These are phyloP conservation scores for Metalampra italica DNA, from an alignment of 2,888 invertebrate species.

Conservation along the genomic window DNA sequence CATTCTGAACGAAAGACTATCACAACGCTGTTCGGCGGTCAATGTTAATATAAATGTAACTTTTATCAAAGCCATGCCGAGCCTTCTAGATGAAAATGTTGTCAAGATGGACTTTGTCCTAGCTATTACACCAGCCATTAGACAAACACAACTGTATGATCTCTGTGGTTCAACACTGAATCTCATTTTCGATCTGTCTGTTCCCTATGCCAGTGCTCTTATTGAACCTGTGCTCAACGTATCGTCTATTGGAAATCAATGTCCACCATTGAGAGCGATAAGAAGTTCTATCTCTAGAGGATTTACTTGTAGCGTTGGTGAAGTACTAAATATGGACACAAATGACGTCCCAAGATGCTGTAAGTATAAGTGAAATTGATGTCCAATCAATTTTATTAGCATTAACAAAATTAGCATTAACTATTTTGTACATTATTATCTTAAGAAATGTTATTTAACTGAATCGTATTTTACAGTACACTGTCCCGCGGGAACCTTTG, in stretches of 20 bases:
- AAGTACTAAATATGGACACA: slow-evolving; percentile 95
- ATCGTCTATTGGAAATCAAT: slow-evolving; percentile 93
- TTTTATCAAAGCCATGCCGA: slow-evolving; percentile 89
- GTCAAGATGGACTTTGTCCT: slow-evolving; percentile 94
- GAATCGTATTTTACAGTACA: slow-evolving; percentile 82
- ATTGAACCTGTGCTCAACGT: slow-evolving; percentile 94
- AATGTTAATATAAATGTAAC: slow-evolving; percentile 97
- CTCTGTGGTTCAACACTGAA: slow-evolving; percentile 96
- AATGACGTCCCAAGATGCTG: slow-evolving; percentile 94
- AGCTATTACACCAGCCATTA: slow-evolving; percentile 91
- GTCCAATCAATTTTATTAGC: neutral
- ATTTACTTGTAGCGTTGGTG: slow-evolving; percentile 95
- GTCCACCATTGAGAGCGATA: slow-evolving; percentile 93
- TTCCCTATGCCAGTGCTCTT: slow-evolving; percentile 93
- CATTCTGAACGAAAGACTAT: slow-evolving; percentile 88
- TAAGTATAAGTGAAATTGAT: slow-evolving; percentile 77
- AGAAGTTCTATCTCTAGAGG: slow-evolving; percentile 91
- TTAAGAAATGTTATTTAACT: neutral
- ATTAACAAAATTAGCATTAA: neutral
- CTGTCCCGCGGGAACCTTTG: slow-evolving; percentile 97
- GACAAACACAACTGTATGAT: slow-evolving; percentile 95
- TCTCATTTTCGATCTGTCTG: slow-evolving; percentile 95
- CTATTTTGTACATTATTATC: neutral
- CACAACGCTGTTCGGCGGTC: slow-evolving; percentile 95
- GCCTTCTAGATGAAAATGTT: slow-evolving; percentile 89